Percentiles rank a stretch among this genome's conserved stretches.
These are phyloP conservation scores for Gymnoscelis rufifasciata DNA, from an alignment of 2,888 invertebrate genomes.

Conservation along the genomic window DNA sequence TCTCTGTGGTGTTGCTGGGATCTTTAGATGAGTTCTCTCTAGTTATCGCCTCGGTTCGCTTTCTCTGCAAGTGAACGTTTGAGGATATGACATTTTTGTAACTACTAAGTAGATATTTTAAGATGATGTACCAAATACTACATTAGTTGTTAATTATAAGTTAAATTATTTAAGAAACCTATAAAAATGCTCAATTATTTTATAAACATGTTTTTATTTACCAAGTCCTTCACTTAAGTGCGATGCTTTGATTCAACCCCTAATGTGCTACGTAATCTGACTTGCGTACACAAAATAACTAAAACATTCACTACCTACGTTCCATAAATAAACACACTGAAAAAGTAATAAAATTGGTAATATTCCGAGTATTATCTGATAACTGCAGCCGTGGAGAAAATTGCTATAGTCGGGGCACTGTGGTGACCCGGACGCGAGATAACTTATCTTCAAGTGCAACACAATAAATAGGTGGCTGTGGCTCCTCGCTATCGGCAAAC, in stretches of 20 bases:
- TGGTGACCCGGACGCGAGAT: slow-evolving; percentile 49
- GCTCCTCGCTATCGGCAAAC: slow-evolving; percentile 24
- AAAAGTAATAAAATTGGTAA: slow-evolving; percentile 7
- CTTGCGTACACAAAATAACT: too few relatives aligned
- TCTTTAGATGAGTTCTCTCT: slow-evolving; percentile 40
- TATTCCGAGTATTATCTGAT: slow-evolving; percentile 7
- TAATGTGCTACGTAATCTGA: too few relatives aligned
- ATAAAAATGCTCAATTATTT: slow-evolving; percentile 25
- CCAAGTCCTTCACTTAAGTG: not conserved
- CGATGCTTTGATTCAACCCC: too few relatives aligned
- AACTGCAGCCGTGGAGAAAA: slow-evolving; percentile 36
- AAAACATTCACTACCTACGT: too few relatives aligned
- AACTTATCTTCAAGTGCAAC: slow-evolving; percentile 48
- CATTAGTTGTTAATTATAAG: slow-evolving; percentile 30
- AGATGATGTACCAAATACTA: slow-evolving; percentile 48
- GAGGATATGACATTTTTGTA: slow-evolving; percentile 65
- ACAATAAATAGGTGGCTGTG: slow-evolving; percentile 32
- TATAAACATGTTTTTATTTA: not conserved
- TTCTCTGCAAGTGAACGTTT: slow-evolving; percentile 40
- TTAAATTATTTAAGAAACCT: slow-evolving; percentile 34
- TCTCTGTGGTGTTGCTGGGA: slow-evolving; percentile 39
- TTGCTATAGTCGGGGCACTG: slow-evolving; percentile 37
- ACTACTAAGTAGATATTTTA: slow-evolving; percentile 74
- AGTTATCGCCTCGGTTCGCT: slow-evolving; percentile 43
- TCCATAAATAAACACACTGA: not conserved